Base-by-base conservation (phyloP, 2,888 invertebrate species). In the Ophion ellenae region DNA sequence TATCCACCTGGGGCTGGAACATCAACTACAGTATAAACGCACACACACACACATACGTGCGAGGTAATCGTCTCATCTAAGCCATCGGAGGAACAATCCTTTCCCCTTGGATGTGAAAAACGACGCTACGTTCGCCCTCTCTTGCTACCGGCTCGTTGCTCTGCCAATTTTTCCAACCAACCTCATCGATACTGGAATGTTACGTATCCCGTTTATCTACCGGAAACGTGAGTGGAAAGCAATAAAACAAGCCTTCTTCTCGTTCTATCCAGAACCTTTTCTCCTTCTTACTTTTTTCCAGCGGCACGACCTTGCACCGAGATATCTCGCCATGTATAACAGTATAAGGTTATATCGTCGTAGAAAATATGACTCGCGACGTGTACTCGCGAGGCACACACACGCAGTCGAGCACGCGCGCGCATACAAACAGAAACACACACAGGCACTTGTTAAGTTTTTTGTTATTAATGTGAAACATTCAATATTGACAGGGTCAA, bases 141-240 rank as follows among this genome's bases (percentile, higher is more conserved):
- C 28, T 79, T 69, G 47, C 76, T 61, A 74, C 59, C 74, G 75
- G 83, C 84, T 84, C 84, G 83, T 86, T 81, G 84, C 78, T 76
- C 84, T 81, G 80, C 85, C 86, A 86, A 85, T 87, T 82, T 82
- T 80, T 81, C 63, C 59, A 74, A 83, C 79, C 83, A 69, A 79
- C 78, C 82, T 83, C 83, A 85, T 86, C 87, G 83, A 86, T 86
- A 83, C 75, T 64, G 63, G 75, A 59, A 85, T 76, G 86, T 85
- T 81, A 83, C 73, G 80, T 86, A 86, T 87, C 83, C 83, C 85
- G 85, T 87, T 87, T 85, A 87, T 87, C 85, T 85, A 83, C 81
- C 83, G 61, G 81, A 86, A 85, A 85, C 84, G 86, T 86, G 83
- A 87, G 85, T 83, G 85, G 85, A 87, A 87, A 87, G 78, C 83